Base-by-base conservation (phyloP, 2,888 invertebrate species). In the Amblyjoppa proteus region DNA sequence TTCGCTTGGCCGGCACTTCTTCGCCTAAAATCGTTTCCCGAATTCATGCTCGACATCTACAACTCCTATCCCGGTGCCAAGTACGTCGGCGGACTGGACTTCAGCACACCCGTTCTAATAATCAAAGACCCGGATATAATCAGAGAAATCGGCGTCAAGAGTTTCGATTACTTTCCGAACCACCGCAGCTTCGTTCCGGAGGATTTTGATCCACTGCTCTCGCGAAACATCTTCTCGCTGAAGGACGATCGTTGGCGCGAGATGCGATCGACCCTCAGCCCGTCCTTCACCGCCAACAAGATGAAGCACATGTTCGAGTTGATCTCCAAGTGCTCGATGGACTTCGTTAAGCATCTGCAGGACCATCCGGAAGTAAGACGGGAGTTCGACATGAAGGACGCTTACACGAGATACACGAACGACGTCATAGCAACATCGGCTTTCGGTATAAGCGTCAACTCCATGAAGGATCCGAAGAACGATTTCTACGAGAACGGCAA, bases 401-500 rank as follows among this genome's bases (percentile, higher is more conserved):
- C 11, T 11, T 41, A 11, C 41, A 41, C 9, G 41, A 41, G 41
- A 41, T 41, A 41, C 0, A 41, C 41, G 11, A 41, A 41, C 11
- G 41, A 41, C 41, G 41, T 41, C 3, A 41, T 41, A 41, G 11
- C 41, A 9, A 11, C 41, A 1, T 11, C 41, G 11, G 41, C 41
- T 0, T 41, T 41, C 1, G 41, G 41, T 11, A 41, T 95, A 0
- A 93, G 95, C 85, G 94, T 95, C 0, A 94, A 96, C 90, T 96
- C 96, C 0, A 87, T 96, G 34, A 93, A 94, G 69, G 94, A 96
- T 38, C 93, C 91, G 61, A 90, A 95, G 3, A 96, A 96, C 85
- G 94, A 95, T 51, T 96, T 96, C 90, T 95, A 94, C 87, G 41
- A 86, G 13, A 91, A 92, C 89, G 94, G 94, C 25, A 90, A 87